Base-by-base conservation (phyloP, 2,113 vertebrate species). In the Emberiza fucata region DNA sequence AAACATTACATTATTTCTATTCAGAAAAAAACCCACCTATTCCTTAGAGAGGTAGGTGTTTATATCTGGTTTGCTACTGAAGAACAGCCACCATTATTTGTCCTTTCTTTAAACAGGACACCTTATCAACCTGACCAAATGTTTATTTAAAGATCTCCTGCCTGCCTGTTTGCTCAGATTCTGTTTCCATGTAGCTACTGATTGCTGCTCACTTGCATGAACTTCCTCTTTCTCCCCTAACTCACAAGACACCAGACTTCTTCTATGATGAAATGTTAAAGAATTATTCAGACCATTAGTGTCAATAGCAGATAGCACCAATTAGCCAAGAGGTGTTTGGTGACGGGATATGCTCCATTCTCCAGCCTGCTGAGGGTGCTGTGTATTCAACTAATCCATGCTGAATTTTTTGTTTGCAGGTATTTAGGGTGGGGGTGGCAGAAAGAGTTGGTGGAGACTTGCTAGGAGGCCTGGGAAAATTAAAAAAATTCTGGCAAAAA, bases 301-400 rank as follows among this genome's bases (percentile, higher is more conserved):
- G 33, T 59, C 37, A 92, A 80, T 87, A 77, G 57, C 50, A 57
- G 14, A 73, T 20, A 33, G 40, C n/a, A 56, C 37, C 0, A 1
- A 42, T 47, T 37, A 78, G 24, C 63, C 50, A 16, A 14, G 7
- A 33, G 65, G 27, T 63, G 22, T 81, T 82, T 94, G 72, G 53
- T 65, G 14, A 25, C 25, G 19, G 59, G 53, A 33, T 66, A 78
- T 35, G 28, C 71, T 87, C 48, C 8, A 1, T 70, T 92, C 63
- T 90, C 75, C 44, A 35, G 68, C 79, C 87, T 96, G 56, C 42
- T 95, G 85, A 96, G 76, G 66, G 82, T 93, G 66, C 76, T 94
- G 20, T 86, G 33, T 66, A n/a, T 94, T 96, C 81, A 88, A 51
- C 12, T 83, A 83, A 88, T 33, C 59, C 53, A 47, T 31, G 27